Conservation (phyloP, 1,140 invertebrate genomes). For the Drosophila sp. region DNA sequence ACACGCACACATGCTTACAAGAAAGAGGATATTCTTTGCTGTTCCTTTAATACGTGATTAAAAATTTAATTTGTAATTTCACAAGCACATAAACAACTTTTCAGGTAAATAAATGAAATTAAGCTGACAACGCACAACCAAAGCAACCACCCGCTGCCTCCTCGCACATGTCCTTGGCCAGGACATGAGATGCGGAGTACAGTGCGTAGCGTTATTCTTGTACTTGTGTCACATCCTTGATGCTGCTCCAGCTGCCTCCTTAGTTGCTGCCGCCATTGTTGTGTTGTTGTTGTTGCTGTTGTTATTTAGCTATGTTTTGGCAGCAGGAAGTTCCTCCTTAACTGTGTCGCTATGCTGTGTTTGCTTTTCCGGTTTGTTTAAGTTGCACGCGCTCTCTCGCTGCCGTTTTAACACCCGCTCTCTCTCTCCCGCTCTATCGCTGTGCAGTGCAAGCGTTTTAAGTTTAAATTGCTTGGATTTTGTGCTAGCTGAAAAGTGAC, state of each 20-base stretch:
- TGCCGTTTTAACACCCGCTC: too few species aligned
- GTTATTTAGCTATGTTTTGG: constrained; percentile 53
- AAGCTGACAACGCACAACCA: constrained; percentile 48
- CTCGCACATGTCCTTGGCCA: constrained; percentile 66
- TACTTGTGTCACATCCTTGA: constrained; percentile 54
- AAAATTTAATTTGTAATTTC: constrained; percentile 82
- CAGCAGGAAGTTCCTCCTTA: constrained; percentile 78
- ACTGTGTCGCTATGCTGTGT: constrained; percentile 77
- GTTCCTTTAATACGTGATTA: constrained; percentile 69
- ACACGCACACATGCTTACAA: neutral
- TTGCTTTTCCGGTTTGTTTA: constrained; percentile 82
- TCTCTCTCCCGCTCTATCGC: neutral
- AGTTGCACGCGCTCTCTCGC: constrained; percentile 66
- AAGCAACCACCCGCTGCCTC: constrained; percentile 2
- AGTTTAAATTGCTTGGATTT: constrained; percentile 80
- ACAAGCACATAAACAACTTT: constrained; percentile 75
- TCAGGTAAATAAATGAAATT: constrained; percentile 80
- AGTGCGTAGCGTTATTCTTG: constrained; percentile 45
- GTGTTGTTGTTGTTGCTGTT: too few species aligned
- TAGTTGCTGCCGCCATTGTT: constrained; percentile 19
- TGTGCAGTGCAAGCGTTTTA: constrained; percentile 71
- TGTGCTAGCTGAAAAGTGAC: constrained; percentile 31
- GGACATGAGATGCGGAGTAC: constrained; percentile 14
- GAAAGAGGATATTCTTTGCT: constrained; percentile 40
- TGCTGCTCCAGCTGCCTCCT: constrained; percentile 16